phyloP scores from a whole-genome alignment of 2,797 vertebrate genomes.

The Phataginus tetradactyla region DNA sequence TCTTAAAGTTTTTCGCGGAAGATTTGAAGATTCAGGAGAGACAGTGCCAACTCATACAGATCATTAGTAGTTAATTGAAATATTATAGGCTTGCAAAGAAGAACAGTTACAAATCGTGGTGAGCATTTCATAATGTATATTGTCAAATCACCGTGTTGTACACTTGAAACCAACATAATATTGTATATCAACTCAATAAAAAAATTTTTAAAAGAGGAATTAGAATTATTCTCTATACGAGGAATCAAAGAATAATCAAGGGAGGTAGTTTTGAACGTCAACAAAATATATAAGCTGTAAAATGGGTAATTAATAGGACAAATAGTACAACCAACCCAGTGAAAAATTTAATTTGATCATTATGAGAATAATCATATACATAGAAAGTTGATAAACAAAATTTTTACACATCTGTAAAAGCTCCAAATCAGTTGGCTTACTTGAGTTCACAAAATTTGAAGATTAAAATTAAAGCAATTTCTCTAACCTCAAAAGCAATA shows the following conservation, averaged over 20 bases:
- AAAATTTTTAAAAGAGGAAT: background rate
- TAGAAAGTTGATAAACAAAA: background rate
- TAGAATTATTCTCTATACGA: background rate
- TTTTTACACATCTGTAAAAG: background rate
- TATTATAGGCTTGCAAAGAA: background rate
- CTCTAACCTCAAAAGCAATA: slow-evolving; percentile 41
- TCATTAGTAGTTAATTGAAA: background rate
- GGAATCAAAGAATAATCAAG: slow-evolving; percentile 15
- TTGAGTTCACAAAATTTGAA: background rate
- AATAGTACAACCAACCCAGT: background rate
- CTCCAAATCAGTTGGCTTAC: background rate
- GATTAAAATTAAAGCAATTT: background rate
- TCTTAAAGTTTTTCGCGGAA: background rate
- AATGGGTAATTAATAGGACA: slow-evolving; percentile 5
- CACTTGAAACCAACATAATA: too few relatives aligned
- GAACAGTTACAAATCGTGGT: background rate
- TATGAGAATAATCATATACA: background rate
- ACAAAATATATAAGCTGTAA: background rate
- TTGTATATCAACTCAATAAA: too few relatives aligned
- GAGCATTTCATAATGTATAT: background rate
- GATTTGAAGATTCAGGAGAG: background rate
- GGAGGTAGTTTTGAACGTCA: slow-evolving; percentile 15
- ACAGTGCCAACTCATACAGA: background rate
- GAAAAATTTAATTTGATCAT: slow-evolving; percentile 25
- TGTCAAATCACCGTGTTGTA: too few relatives aligned